A percentile compares a stretch with the other conserved stretches of the same genome.
Conservation (phyloP, 2,113 vertebrate genomes). For the Notarius lentiginosus region DNA sequence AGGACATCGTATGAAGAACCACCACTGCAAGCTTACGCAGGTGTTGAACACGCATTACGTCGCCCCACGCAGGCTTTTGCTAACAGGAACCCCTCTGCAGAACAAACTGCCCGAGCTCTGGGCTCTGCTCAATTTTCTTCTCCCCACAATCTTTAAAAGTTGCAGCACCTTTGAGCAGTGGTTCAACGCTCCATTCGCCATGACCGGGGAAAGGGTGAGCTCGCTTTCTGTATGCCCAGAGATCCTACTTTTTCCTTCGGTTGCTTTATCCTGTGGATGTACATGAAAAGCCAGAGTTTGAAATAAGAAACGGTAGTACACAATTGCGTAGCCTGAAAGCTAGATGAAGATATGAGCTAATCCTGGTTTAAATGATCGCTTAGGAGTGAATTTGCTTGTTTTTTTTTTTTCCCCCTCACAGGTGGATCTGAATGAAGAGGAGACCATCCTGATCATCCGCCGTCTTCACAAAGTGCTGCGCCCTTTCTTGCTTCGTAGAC, state of each 20-base stretch:
- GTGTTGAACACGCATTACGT: conserved; percentile 97
- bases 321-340: neutral
- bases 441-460: conserved; percentile 96
- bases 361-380: neutral
- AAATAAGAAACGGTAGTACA: neutral
- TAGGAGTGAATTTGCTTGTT: neutral
- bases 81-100: conserved; percentile 93
- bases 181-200: conserved; percentile 98
- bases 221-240: neutral
- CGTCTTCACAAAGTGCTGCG: conserved; percentile 96
- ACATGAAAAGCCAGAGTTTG: neutral
- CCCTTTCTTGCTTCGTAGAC: conserved; percentile 88
- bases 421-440: conserved; percentile 98
- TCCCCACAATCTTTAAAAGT: conserved; percentile 98
- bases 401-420: conserved; percentile 42
- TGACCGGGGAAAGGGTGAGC: conserved; percentile 94
- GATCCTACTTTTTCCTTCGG: neutral
- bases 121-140: conserved; percentile 96
- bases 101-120: conserved; percentile 97
- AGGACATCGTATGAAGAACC: conserved; percentile 98
- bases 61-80: conserved; percentile 88
- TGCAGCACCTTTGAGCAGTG: conserved; percentile 98
- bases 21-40: conserved; percentile 97
- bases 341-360: neutral
- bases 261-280: neutral